Percentiles rank a stretch among this genome's conserved stretches.
Conservation (phyloP, 2,888 invertebrate species). For the Macrosoma leucophasiata region DNA sequence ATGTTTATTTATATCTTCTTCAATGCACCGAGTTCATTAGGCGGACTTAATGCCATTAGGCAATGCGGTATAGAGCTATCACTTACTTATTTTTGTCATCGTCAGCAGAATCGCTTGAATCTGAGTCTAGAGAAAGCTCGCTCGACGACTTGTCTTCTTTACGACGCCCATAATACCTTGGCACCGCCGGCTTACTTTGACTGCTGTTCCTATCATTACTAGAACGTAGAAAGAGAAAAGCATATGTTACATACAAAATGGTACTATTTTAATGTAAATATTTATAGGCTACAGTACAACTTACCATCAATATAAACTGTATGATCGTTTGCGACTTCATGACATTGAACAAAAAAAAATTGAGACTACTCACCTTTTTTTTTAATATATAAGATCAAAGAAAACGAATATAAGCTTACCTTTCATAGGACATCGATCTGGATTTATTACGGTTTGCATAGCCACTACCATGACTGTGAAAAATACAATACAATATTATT, state of each 20-base stretch:
- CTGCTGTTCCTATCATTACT: slow-evolving; percentile 26
- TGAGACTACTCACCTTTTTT: background rate
- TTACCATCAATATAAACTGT: too few relatives aligned
- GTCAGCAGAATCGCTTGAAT: slow-evolving; percentile 45
- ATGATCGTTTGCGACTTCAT: too few relatives aligned
- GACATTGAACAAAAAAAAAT: too few relatives aligned
- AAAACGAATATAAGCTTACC: slow-evolving; percentile 49
- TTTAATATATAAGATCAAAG: background rate
- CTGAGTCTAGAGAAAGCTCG: slow-evolving; percentile 61
- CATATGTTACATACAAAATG: too few relatives aligned
- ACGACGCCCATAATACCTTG: slow-evolving; percentile 67
- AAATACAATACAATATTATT: slow-evolving; percentile 19
- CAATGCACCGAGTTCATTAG: too few relatives aligned
- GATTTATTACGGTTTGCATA: slow-evolving; percentile 60
- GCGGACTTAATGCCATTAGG: too few relatives aligned
- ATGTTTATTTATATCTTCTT: too few relatives aligned
- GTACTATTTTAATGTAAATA: too few relatives aligned
- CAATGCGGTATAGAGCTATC: background rate
- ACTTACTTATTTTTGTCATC: slow-evolving; percentile 51
- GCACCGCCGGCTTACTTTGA: slow-evolving; percentile 33
- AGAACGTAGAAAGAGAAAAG: too few relatives aligned
- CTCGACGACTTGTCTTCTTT: slow-evolving; percentile 66
- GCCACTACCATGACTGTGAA: slow-evolving; percentile 50
- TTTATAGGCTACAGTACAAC: too few relatives aligned
- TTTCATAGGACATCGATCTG: slow-evolving; percentile 60